Evolutionary conservation across 2,888 invertebrate species (phyloP).

Genomic region (Chaetogeoica ovagalla): DNA sequence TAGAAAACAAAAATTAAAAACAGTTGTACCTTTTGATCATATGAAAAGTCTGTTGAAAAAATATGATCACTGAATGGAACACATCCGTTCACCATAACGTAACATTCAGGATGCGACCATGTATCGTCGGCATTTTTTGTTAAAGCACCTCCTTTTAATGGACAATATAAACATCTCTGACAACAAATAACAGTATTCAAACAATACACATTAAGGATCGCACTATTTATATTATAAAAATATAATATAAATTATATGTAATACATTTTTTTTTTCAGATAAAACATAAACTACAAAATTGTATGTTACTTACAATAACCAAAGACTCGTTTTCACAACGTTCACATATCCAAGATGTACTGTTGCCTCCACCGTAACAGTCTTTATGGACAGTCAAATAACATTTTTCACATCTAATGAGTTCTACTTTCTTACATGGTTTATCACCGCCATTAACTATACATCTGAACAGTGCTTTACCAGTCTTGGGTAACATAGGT

Average conservation of each 20-base stretch:
- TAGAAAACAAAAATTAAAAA: not conserved
- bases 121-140: slow-evolving; percentile 67
- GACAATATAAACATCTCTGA: slow-evolving; percentile 64
- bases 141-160: slow-evolving; percentile 67
- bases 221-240: no score
- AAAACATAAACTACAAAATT: no score
- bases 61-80: slow-evolving; percentile 17
- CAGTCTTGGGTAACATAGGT: not conserved
- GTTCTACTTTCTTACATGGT: not conserved
- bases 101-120: slow-evolving; percentile 64
- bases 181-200: slow-evolving; percentile 47
- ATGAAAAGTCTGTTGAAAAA: slow-evolving; percentile 31
- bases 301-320: slow-evolving; percentile 37
- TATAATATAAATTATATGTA: no score
- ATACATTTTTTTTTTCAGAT: no score
- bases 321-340: slow-evolving; percentile 23
- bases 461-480: not conserved
- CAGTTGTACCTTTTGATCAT: not conserved
- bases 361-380: slow-evolving; percentile 34
- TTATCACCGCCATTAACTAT: not conserved
- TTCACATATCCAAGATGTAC: slow-evolving; percentile 45
- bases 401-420: slow-evolving; percentile 46
- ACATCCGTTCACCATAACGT: slow-evolving; percentile 37
- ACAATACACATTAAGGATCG: not conserved
- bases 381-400: slow-evolving; percentile 49